Base-by-base conservation (phyloP, 1,140 invertebrate species). In the Andricus grossulariae region DNA sequence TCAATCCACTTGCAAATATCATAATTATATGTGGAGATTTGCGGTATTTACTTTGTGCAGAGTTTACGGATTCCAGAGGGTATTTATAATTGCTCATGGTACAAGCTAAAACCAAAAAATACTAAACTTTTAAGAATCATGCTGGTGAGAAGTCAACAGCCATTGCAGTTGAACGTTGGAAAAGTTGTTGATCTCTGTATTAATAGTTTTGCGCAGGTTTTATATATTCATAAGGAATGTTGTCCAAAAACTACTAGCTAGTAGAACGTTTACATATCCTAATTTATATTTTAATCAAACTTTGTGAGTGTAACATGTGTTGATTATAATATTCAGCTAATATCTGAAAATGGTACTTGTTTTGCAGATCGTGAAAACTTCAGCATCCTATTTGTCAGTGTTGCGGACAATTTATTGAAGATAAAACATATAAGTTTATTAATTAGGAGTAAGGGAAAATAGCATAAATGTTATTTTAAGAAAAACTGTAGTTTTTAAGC, bases 121-220 rank as follows among this genome's bases (percentile, higher is more conserved):
- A n/a, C n/a, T n/a, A n/a, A n/a, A n/a, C n/a, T 78, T 11, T 45
- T 84, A n/a, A n/a, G 80, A 21, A 52, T 76, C 2, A n/a, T 83
- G 7, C 76, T 84, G 57, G 50, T 76, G 50, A 84, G 78, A 50
- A 82, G 82, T 16, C 82, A 83, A 55, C 83, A 76, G 16, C 80
- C 78, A 50, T 55, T 82, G 3, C 71, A 72, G 1, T 21, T 83
- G 2, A 82, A 74, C 7, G 72, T n/a, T n/a, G n/a, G n/a, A n/a
- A n/a, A n/a, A n/a, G n/a, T n/a, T n/a, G n/a, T n/a, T n/a, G n/a
- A n/a, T 82, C 70, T 83, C 11, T 83, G 80, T n/a, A 70, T 83
- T n/a, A 70, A 78, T 50, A 77, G 57, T n/a, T 84, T 84, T 4
- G 57, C 74, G 83, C 83, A 79, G 82, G 80, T 11, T 49, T 57